Evolutionary conservation across 23 tunicate species (phyloP).

Genomic region (Ascidia mentula): DNA sequence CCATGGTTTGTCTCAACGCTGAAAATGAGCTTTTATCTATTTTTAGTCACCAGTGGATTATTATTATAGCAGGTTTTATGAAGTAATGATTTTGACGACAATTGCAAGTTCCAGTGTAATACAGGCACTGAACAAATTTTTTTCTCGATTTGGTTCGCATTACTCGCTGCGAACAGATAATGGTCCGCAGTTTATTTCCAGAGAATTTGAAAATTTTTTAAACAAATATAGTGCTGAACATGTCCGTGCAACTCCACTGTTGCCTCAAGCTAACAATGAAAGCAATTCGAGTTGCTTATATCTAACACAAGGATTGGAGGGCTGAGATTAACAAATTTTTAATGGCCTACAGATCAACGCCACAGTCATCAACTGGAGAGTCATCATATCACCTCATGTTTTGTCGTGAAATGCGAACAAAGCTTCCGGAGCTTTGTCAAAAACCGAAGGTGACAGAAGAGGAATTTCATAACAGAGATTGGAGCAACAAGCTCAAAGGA

Average conservation of each 20-base stretch:
- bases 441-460: constrained; percentile 1
- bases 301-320: constrained; percentile 20
- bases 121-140: constrained; percentile 1
- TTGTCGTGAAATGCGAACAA: constrained; percentile 32
- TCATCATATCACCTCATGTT: constrained; percentile 39
- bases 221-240: constrained; percentile 39
- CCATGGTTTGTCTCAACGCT: not conserved
- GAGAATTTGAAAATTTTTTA: constrained; percentile 26
- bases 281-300: constrained; percentile 30
- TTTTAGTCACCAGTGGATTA: not conserved
- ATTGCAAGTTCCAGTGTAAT: constrained; percentile 12
- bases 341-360: constrained; percentile 43
- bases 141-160: constrained; percentile 14
- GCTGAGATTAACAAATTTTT: constrained; percentile 28
- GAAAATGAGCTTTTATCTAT: not conserved
- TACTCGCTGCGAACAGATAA: not conserved
- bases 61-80: constrained; percentile 25
- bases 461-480: constrained; percentile 1
- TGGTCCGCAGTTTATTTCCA: constrained; percentile 36
- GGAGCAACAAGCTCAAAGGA: constrained; percentile 7
- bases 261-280: constrained; percentile 14
- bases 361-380: constrained; percentile 41
- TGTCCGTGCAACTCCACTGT: constrained; percentile 16
- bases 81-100: not conserved
- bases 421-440: constrained; percentile 27